phyloP scores from a whole-genome alignment of 2,888 invertebrate genomes.

The Thecophora atra region DNA sequence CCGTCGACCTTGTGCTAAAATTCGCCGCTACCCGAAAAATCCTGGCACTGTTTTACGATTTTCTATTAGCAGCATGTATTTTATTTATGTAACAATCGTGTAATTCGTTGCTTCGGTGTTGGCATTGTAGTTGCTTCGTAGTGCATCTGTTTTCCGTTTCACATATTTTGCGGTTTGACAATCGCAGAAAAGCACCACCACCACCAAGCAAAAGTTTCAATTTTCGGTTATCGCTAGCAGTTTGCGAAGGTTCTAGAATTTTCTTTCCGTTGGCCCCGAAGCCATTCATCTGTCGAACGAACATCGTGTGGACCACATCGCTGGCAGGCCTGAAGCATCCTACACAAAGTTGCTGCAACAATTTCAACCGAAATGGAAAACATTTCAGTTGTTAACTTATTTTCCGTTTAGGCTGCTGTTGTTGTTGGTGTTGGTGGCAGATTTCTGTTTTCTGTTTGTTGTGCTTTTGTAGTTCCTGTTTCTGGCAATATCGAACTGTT shows the following conservation, averaged over 20 bases:
- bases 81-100: background rate
- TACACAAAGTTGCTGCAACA: slow-evolving; percentile 26
- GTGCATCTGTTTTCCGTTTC: slow-evolving; percentile 27
- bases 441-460: no score
- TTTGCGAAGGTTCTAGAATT: slow-evolving; percentile 4
- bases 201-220: slow-evolving; percentile 27
- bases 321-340: background rate
- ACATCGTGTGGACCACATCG: background rate
- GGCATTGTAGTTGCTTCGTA: slow-evolving; percentile 6
- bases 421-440: background rate
- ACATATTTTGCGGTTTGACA: slow-evolving; percentile 33
- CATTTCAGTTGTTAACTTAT: slow-evolving; percentile 33
- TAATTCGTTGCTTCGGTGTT: slow-evolving; percentile 1
- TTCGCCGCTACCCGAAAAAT: background rate
- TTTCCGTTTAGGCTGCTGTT: slow-evolving; percentile 14
- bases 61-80: slow-evolving; percentile 28
- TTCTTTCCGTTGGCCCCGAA: background rate
- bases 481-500: slow-evolving; percentile 32
- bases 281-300: background rate
- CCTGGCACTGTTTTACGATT: background rate
- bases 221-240: slow-evolving; percentile 25
- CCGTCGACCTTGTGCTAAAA: slow-evolving; percentile 17
- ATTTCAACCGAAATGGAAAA: slow-evolving; percentile 33
- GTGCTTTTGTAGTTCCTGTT: slow-evolving; percentile 21
- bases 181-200: slow-evolving; percentile 27